phyloP scores from a whole-genome alignment of 2,888 invertebrate genomes.

The Cerastoderma edule region DNA sequence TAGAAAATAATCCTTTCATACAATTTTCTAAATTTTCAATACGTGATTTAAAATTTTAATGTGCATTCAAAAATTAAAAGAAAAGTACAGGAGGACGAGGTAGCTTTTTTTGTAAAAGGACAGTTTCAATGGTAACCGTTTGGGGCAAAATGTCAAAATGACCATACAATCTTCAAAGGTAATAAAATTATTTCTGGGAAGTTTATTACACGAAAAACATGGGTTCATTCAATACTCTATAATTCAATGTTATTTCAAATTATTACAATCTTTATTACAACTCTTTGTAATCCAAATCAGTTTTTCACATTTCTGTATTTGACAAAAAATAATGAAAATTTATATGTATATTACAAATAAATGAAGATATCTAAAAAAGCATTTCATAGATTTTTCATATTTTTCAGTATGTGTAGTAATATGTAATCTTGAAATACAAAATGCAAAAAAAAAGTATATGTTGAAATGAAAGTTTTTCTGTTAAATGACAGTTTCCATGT shows the following conservation, averaged over 20 bases:
- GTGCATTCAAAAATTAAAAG: constrained; percentile 20
- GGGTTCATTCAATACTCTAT: too few species aligned
- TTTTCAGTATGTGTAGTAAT: too few species aligned
- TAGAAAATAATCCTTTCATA: neutral
- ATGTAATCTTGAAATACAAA: too few species aligned
- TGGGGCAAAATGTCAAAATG: neutral
- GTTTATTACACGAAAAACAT: constrained; percentile 23
- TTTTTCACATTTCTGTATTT: too few species aligned
- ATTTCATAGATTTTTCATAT: too few species aligned
- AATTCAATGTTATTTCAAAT: too few species aligned
- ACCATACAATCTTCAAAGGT: constrained; percentile 1
- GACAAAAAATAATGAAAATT: constrained; percentile 30
- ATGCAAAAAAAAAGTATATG: too few species aligned
- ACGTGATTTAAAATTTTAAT: constrained; percentile 28
- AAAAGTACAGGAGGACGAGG: constrained; percentile 15
- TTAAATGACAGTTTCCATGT: too few species aligned
- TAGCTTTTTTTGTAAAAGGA: constrained; percentile 9
- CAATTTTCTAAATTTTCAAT: constrained; percentile 25
- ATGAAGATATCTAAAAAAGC: neutral
- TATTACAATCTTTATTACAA: too few species aligned
- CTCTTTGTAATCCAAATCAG: too few species aligned
- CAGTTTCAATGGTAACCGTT: constrained; percentile 17
- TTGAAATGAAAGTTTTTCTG: too few species aligned
- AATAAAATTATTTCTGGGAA: constrained; percentile 27
- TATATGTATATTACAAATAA: constrained; percentile 26